Base-by-base conservation (phyloP, 2,888 invertebrate genomes). In the Hipparchia semele region DNA sequence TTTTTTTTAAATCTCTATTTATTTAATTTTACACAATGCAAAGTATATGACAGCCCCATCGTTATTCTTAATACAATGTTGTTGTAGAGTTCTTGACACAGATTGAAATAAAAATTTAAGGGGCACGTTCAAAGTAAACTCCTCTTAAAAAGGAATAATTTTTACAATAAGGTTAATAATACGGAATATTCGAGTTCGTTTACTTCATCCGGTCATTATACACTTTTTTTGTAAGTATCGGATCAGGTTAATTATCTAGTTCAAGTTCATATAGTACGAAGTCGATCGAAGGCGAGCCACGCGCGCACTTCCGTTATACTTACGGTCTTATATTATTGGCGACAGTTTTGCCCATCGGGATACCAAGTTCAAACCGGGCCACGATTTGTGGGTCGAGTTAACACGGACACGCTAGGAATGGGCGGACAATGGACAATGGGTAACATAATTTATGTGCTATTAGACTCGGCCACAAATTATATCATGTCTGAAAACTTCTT, bases 291-390 rank as follows among this genome's bases (percentile, higher is more conserved):
- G 84, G 80, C 75, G 88, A 80, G 83, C 88, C 75, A 78, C 82
- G 84, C 89, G 86, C 80, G 81, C 86, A 81, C 89, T 91, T 92
- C 92, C 92, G 93, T 92, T 92, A 91, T 87, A 91, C 90, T 92
- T 89, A 88, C 90, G 89, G 89, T 59, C 56, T 54, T 53, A 68
- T 90, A 90, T 23, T 23, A 23, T 87, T 88, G 64, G 91, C 90
- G 92, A 92, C 92, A 92, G 87, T 91, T 86, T 92, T 91, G 87
- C 90, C 92, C 91, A 90, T 87, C 77, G 90, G 90, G 90, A 88
- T 86, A 54, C 66, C 23, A 87, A 82, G 83, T 85, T 53, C 65
- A 33, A 87, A 82, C 84, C 88, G 78, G 87, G 83, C 70, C 85
- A 80, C 73, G 73, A 77, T 80, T 80, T 81, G 82, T 85, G 83